These are phyloP conservation scores for Cardiocondyla obscurior DNA, from an alignment of 1,140 invertebrate species.

Conservation along the genomic window DNA sequence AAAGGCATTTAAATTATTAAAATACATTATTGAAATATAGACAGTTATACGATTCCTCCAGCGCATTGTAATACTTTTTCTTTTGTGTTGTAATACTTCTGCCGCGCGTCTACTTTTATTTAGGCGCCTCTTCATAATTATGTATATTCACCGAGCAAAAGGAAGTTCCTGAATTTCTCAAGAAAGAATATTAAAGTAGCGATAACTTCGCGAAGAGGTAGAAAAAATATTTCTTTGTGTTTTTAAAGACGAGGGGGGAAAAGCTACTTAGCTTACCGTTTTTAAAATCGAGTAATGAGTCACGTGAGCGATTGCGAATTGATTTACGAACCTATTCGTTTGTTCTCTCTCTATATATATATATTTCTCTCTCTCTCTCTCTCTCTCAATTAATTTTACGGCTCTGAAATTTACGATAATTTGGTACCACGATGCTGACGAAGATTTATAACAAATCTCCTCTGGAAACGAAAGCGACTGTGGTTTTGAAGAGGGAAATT, in stretches of 20 bases:
- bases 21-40: constrained; percentile 15
- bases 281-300: not conserved
- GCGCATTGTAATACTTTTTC: not conserved
- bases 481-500: not conserved
- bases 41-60: not conserved
- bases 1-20: constrained; percentile 17
- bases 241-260: not conserved
- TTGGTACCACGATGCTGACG: not conserved
- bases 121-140: not conserved
- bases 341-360: too few species aligned
- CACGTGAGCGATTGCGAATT: not conserved
- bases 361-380: too few species aligned
- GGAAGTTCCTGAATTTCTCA: not conserved
- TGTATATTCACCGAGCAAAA: not conserved
- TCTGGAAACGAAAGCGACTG: not conserved
- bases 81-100: constrained; percentile 5
- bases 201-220: not conserved
- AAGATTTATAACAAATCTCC: constrained; percentile 27
- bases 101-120: not conserved
- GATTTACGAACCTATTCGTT: constrained; percentile 6
- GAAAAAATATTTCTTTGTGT: not conserved
- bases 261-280: not conserved
- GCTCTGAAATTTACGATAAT: not conserved
- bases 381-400: constrained; percentile 5
- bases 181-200: not conserved